Evolutionary conservation across 2,888 invertebrate genomes (phyloP), one percentile per base, ranked within the genome.

Genomic region (Mythimna vitellina): DNA sequence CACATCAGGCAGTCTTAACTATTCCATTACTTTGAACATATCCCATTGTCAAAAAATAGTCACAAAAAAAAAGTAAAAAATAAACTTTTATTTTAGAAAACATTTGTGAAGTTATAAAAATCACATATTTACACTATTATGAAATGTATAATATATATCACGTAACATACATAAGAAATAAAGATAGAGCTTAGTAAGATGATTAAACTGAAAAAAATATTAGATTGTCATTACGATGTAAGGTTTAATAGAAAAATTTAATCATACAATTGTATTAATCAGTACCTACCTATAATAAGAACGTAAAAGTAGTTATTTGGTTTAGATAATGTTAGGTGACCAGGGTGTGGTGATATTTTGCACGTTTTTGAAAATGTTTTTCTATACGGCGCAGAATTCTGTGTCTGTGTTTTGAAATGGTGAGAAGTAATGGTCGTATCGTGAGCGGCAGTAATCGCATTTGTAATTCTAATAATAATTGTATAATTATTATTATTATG

Each of bases 291-390:
- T 93, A 93, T 89, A 88, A 86, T 94, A 93, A 93, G 93, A 91
- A 90, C 92, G 93, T 94, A 93, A 93, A 91, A 90, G 95, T 95
- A 95, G 93, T 91, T 93, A 94, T 93, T 95, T 92, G 94, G 93
- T 94, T 94, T 95, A 95, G 93, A 94, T 95, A 95, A 95, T 92
- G 94, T 95, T 96, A 96, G 96, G 96, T 91, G 96, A 96, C 96
- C 96, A 96, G 96, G 96, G 96, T 96, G 96, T 93, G 96, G 95
- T 95, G 96, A 96, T 96, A 96, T 96, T 96, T 96, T 95, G 95
- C 95, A 95, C 94, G 96, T 96, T 96, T 96, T 96, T 96, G 95
- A 96, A 94, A 93, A 95, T 95, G 95, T 96, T 95, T 96, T 96
- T 94, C 94, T 94, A 93, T 90, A 90, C 90, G 93, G 93, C 91